Percentiles rank a stretch among this genome's conserved stretches.
These are phyloP conservation scores for Oryzias melastigma DNA, from an alignment of 2,113 vertebrate species.

Conservation along the genomic window DNA sequence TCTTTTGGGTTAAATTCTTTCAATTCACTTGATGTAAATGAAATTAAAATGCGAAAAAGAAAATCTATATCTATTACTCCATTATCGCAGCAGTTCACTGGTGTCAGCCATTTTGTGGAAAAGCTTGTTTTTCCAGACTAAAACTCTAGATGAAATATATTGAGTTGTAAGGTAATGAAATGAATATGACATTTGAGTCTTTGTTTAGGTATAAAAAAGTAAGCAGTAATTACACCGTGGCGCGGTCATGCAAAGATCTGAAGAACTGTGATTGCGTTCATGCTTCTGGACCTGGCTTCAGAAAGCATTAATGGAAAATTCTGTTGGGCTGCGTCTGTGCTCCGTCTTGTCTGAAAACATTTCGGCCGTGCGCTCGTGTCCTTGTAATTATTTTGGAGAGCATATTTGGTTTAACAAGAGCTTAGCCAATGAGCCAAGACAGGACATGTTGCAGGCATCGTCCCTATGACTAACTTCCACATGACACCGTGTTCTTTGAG, in stretches of 20 bases:
- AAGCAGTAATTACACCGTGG: constrained; percentile 13
- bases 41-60: background rate
- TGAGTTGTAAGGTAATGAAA: too few relatives aligned
- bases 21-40: background rate
- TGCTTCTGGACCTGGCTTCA: constrained; percentile 48
- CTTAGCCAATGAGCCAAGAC: constrained; percentile 69
- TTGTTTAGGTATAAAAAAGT: constrained; percentile 3
- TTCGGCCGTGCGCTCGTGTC: constrained; percentile 56
- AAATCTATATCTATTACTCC: constrained; percentile 1
- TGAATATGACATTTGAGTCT: background rate
- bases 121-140: background rate
- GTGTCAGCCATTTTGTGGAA: constrained; percentile 5
- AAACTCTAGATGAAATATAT: background rate
- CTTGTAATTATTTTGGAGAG: constrained; percentile 73
- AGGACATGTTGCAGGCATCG: constrained; percentile 73
- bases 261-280: constrained; percentile 41
- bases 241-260: constrained; percentile 24
- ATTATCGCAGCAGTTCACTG: background rate
- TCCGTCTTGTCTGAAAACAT: constrained; percentile 66
- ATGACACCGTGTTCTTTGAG: constrained; percentile 66
- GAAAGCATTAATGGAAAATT: constrained; percentile 61
- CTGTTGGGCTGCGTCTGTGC: constrained; percentile 43
- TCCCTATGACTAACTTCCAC: constrained; percentile 71
- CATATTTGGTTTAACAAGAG: constrained; percentile 72
- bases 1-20: background rate